Evolutionary conservation across 1,140 invertebrate species (phyloP).

Genomic region (Trichogramma pretiosum): DNA sequence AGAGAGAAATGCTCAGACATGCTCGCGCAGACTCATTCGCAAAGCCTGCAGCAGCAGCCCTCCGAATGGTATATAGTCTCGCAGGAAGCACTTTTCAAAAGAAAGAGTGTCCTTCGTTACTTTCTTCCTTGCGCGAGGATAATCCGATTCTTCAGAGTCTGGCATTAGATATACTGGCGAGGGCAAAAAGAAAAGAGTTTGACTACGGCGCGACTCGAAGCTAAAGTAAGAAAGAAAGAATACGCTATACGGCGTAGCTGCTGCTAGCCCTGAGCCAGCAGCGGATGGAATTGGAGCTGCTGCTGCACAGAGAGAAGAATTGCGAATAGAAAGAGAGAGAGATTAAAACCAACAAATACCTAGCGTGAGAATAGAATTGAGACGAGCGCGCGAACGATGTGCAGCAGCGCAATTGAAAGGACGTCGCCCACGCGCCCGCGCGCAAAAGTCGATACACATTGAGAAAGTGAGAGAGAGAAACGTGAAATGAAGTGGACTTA

Average conservation of each 20-base stretch:
- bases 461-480: no score
- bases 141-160: constrained; percentile 22
- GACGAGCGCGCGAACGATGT: no score
- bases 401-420: no score
- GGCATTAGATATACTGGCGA: neutral
- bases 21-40: no score
- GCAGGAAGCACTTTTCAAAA: constrained; percentile 7
- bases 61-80: no score
- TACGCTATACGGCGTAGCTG: neutral
- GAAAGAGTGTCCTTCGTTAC: constrained; percentile 27
- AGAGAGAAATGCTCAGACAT: no score
- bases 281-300: neutral
- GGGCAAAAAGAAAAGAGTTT: neutral
- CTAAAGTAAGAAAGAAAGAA: constrained; percentile 3
- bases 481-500: no score
- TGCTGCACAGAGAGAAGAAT: neutral
- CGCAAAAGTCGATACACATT: no score
- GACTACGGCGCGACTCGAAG: neutral
- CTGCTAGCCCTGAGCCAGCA: constrained; percentile 2
- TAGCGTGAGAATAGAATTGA: no score
- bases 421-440: no score
- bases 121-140: constrained; percentile 22
- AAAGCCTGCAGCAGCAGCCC: no score
- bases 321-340: constrained; percentile 15
- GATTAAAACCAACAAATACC: no score